These are phyloP conservation scores for Hirtodrosophila histrioides DNA, from an alignment of 2,888 invertebrate species.

Conservation along the genomic window DNA sequence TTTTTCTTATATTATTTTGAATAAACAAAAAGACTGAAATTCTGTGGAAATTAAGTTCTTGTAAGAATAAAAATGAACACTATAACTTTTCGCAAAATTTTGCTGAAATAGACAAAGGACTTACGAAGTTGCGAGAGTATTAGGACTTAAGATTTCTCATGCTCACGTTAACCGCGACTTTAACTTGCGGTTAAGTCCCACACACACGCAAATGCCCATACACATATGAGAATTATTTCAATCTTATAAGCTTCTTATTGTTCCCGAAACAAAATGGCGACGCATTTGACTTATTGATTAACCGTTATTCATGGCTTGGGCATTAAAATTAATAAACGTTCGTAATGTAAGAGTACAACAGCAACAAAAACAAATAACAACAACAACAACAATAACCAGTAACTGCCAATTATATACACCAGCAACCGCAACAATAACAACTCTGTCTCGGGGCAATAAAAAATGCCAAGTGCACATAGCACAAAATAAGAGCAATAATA, in stretches of 20 bases:
- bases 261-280: constrained; percentile 30
- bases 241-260: background rate
- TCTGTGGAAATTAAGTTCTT: no score
- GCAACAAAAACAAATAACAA: constrained; percentile 15
- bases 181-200: no score
- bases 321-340: constrained; percentile 75
- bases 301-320: constrained; percentile 65
- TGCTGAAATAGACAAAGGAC: no score
- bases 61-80: no score
- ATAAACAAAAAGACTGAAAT: no score
- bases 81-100: no score
- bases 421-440: constrained; percentile 53
- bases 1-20: no score
- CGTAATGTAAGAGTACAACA: constrained; percentile 15
- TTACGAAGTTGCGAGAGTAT: no score
- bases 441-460: constrained; percentile 70
- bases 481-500: constrained; percentile 75
- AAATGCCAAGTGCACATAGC: constrained; percentile 65
- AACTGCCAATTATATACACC: constrained; percentile 56
- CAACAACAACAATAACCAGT: constrained; percentile 31
- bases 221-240: no score
- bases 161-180: no score
- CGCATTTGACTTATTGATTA: constrained; percentile 64
- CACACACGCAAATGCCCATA: no score
- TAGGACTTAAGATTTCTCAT: no score